Base-by-base conservation (phyloP, 2,113 vertebrate genomes). In the Menura novaehollandiae region DNA sequence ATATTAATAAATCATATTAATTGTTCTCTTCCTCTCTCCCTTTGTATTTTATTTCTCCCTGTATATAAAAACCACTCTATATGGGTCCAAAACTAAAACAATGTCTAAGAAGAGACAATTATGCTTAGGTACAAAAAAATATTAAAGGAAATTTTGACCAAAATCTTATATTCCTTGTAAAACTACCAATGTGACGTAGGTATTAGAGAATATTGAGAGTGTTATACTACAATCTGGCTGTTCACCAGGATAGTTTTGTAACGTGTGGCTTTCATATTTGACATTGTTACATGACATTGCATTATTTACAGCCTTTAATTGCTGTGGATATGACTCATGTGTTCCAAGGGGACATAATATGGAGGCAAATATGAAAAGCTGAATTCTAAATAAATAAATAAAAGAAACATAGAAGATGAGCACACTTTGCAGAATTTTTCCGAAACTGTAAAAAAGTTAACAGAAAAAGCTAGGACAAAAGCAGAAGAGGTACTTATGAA, bases 1-100 rank as follows among this genome's bases (percentile, higher is more conserved):
- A 9, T 92, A 94, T 96, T 89, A 95, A 95, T 96, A 96, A 97
- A 94, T 94, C 89, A 96, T 93, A 96, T 85, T 88, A 96, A 95
- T 96, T 93, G 71, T 93, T 83, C 44, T 92, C 21, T 75, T 89
- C 77, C 75, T 91, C 69, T 95, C 59, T 85, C 18, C 51, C 15
- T 56, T 95, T 83, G 33, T 52, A n/a, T 88, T 91, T 68, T 72
- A 47, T 68, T 93, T 88, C 66, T 73, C 30, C 21, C 20, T 51
- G 11, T 16, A 15, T 35, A 44, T 53, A 33, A 64, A 91, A 89
- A 41, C 5, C 24, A 33, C 30, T 66, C 15, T 68, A 6, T 78
- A 23, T 59, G 15, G 10, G 7, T 74, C 52, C 4, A 19, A 88
- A 96, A 51, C 28, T 9, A 63, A 62, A 51, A 73, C 11, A 33